phyloP scores from a whole-genome alignment of 2,888 invertebrate species.

The Ochropleura leucogaster region DNA sequence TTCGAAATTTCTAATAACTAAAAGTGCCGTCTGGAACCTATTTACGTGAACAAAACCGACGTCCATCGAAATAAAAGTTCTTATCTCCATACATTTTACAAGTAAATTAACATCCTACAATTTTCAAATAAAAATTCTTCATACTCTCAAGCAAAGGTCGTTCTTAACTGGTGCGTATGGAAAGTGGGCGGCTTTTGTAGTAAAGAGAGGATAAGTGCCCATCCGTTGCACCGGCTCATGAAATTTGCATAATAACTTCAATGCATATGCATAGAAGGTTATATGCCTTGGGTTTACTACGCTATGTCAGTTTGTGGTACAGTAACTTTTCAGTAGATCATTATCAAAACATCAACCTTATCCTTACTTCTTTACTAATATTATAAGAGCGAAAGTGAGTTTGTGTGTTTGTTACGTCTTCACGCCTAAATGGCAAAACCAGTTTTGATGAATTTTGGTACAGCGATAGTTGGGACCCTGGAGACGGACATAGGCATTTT shows the following conservation, averaged over 20 bases:
- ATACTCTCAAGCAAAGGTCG: constrained; percentile 22
- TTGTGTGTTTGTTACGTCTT: too few relatives aligned
- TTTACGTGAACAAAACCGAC: background rate
- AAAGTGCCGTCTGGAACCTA: background rate
- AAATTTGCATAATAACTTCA: constrained; percentile 71
- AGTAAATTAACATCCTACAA: constrained; percentile 15
- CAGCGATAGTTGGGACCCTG: too few relatives aligned
- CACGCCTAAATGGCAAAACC: too few relatives aligned
- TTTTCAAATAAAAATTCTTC: constrained; percentile 11
- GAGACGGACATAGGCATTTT: too few relatives aligned
- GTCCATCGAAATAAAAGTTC: background rate
- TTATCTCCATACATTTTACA: constrained; percentile 1
- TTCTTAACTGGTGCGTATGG: constrained; percentile 20
- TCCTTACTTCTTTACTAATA: background rate
- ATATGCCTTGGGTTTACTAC: background rate
- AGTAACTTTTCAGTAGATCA: constrained; percentile 15
- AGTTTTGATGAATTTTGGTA: too few relatives aligned
- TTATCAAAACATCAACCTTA: background rate
- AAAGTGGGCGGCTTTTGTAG: constrained; percentile 22
- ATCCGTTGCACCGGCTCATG: constrained; percentile 54
- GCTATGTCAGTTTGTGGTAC: constrained; percentile 1
- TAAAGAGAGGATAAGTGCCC: constrained; percentile 54
- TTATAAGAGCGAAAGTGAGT: too few relatives aligned
- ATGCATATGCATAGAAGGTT: constrained; percentile 53
- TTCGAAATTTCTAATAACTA: background rate